Evolutionary conservation across 2,113 vertebrate species (phyloP).

Genomic region (Leptobrachium leishanense): DNA sequence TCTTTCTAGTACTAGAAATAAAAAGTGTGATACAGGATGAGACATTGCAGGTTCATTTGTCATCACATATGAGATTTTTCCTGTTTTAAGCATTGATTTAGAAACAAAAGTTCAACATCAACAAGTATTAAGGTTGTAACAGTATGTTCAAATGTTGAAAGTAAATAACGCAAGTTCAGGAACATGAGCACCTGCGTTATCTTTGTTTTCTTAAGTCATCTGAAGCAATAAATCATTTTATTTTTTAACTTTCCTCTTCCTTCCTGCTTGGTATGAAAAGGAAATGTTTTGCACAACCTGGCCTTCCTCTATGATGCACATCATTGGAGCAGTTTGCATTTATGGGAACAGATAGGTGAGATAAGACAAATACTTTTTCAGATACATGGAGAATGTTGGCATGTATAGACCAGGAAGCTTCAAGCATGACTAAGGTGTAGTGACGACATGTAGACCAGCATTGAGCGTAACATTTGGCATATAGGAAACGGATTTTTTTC

Average conservation of each 20-base stretch:
- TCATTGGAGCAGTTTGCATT: neutral
- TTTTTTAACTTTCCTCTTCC: slow-evolving; percentile 8
- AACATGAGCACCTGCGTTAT: slow-evolving; percentile 5
- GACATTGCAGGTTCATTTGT: too few species aligned
- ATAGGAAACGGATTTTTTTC: too few species aligned
- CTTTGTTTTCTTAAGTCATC: slow-evolving; percentile 14
- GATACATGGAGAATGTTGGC: too few species aligned
- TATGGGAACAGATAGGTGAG: too few species aligned
- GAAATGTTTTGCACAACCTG: slow-evolving; percentile 14
- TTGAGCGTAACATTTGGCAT: too few species aligned
- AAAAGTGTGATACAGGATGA: too few species aligned
- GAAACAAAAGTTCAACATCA: slow-evolving; percentile 18
- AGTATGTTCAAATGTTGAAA: slow-evolving; percentile 4
- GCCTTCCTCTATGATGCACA: neutral
- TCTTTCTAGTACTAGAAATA: too few species aligned
- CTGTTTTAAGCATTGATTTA: neutral
- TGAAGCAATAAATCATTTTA: slow-evolving; percentile 14
- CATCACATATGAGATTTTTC: neutral
- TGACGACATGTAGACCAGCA: too few species aligned
- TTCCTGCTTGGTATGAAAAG: slow-evolving; percentile 5
- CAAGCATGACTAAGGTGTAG: too few species aligned
- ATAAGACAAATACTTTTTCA: too few species aligned
- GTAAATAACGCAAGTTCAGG: neutral
- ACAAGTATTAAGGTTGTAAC: slow-evolving; percentile 6
- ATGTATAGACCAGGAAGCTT: too few species aligned